Percentiles rank a stretch among this genome's conserved stretches.
Conservation (phyloP, 2,113 vertebrate species). For the Crotalus viridis region DNA sequence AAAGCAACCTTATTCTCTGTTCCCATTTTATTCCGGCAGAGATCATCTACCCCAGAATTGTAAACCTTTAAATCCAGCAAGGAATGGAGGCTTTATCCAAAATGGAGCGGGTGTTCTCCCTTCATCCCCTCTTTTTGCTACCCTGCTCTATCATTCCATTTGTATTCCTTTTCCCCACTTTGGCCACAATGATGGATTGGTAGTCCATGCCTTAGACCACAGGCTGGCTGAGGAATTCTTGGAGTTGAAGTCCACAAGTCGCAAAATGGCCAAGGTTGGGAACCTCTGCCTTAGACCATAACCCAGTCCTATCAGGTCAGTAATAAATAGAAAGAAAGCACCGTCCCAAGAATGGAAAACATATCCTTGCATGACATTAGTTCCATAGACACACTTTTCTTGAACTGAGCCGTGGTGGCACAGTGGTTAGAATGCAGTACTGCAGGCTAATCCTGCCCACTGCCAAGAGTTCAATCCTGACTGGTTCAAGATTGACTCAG, state of each 20-base stretch:
- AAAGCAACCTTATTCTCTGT: not conserved
- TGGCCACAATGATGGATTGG: not conserved
- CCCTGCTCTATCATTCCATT: not conserved
- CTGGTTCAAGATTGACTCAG: not conserved
- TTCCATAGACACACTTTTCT: not conserved
- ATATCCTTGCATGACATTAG: no score
- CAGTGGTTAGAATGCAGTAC: no score
- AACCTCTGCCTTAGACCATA: no score
- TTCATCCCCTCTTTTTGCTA: not conserved
- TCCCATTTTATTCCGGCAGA: not conserved
- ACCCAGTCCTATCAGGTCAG: no score
- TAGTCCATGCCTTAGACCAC: not conserved
- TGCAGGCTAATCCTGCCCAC: not conserved
- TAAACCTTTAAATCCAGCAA: not conserved
- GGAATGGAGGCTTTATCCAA: not conserved
- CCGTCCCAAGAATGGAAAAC: no score
- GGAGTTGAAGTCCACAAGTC: no score
- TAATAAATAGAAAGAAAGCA: no score
- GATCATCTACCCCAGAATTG: not conserved
- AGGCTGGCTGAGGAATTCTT: no score
- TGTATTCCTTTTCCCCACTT: not conserved
- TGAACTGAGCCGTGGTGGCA: no score
- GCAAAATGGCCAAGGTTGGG: no score
- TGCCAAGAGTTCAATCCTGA: not conserved
- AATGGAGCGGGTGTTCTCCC: not conserved